Evolutionary conservation across 23 tunicate species (phyloP), one percentile per base, ranked within the genome.

Genomic region (Oikopleura vanhoeffeni): DNA sequence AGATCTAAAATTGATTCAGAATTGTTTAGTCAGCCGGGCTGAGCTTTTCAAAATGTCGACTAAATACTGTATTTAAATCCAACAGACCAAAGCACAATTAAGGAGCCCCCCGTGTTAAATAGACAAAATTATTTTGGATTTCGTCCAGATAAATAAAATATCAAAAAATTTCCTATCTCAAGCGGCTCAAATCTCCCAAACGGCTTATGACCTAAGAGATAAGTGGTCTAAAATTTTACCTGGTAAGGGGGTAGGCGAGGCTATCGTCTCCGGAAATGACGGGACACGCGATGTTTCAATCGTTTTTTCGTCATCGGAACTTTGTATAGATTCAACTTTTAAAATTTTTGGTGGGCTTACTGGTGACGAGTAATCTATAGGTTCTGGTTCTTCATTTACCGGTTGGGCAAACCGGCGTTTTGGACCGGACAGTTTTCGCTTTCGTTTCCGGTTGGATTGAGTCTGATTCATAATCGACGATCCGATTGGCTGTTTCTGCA

Each of bases 401-500:
- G 24, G 13, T 8, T 8, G 18, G 18, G 24, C 24, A 8, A 24
- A 24, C 64, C 64, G 64, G 18, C 64, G 64, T 24, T 49, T 49
- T 13, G 64, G 64, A 13, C 64, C 64, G 64, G 64, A 49, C 24
- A 24, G 64, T 24, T 49, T 49, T 13, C 64, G 64, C 64, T 49
- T 49, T 49, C 64, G 64, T 49, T 49, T 49, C 64, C 64, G 64
- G 64, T 49, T 49, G 64, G 64, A 8, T 49, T 49, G 64, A 49
- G 13, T 49, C 24, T 49, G 64, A 49, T 24, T 49, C 64, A 49
- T 49, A 8, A 49, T 49, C 13, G 13, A 8, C 24, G 64, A 49
- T 8, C 64, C 64, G 18, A 49, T 49, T 49, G 64, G 64, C 24
- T 49, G 64, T 8, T 49, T 49, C 24, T 49, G 64, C 24, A 49